Percentiles rank a stretch among this genome's conserved stretches.
These are phyloP conservation scores for Brachionus calyciflorus DNA, from an alignment of 1,140 invertebrate species.

Conservation along the genomic window DNA sequence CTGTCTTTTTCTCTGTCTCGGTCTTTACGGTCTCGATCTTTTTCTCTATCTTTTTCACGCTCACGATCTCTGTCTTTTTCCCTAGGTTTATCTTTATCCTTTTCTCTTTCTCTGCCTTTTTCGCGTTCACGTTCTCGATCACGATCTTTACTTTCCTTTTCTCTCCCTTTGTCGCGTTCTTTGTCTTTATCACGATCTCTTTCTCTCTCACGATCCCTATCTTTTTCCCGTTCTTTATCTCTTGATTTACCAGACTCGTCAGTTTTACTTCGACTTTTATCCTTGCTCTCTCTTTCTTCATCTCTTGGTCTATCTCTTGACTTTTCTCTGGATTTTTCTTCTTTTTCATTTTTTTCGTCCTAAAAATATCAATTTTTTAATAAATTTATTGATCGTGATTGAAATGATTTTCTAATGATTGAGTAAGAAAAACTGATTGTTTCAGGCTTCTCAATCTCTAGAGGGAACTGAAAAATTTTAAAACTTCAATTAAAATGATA, in stretches of 20 bases:
- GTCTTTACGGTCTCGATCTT: slow-evolving; percentile 48
- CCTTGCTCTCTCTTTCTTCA: slow-evolving; percentile 8
- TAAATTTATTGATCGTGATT: too few species aligned
- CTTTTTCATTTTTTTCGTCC: slow-evolving; percentile 28
- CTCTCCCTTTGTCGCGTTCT: background rate
- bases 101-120: background rate
- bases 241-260: background rate
- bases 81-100: background rate
- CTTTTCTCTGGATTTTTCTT: slow-evolving; percentile 41
- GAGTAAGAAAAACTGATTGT: too few species aligned
- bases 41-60: slow-evolving; percentile 22
- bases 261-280: background rate
- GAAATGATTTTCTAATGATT: too few species aligned
- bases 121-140: background rate
- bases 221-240: background rate
- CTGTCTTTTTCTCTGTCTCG: slow-evolving; percentile 48
- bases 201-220: background rate
- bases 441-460: too few species aligned
- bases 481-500: too few species aligned
- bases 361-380: too few species aligned
- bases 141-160: too few species aligned
- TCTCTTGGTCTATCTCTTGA: background rate
- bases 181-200: background rate
- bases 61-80: slow-evolving; percentile 25
- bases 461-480: too few species aligned